Evolutionary conservation across 2,888 invertebrate genomes (phyloP).

Genomic region (Euplexia lucipara): DNA sequence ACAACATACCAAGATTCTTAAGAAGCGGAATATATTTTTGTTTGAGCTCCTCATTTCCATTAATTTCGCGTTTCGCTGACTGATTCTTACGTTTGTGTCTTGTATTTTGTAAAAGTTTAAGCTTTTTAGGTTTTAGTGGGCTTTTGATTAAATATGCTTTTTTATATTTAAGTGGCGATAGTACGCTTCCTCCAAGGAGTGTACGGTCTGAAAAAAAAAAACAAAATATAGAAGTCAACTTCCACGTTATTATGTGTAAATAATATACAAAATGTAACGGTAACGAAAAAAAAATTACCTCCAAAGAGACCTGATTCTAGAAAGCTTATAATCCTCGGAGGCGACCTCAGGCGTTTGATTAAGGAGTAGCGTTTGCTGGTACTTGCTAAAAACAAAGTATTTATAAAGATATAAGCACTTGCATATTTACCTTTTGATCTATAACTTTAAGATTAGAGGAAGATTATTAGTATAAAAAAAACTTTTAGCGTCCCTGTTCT

Average conservation of each 20-base stretch:
- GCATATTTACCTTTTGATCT: not conserved
- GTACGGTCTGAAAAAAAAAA: constrained; percentile 66
- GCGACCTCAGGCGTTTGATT: constrained; percentile 58
- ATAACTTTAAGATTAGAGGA: no score
- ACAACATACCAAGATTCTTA: constrained; percentile 83
- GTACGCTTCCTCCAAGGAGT: constrained; percentile 60
- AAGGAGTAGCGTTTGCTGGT: constrained; percentile 64
- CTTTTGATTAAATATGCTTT: constrained; percentile 79
- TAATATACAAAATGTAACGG: no score
- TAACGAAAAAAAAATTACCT: constrained; percentile 61
- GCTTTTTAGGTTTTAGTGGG: constrained; percentile 78
- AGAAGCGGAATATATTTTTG: constrained; percentile 84
- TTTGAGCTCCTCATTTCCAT: constrained; percentile 76
- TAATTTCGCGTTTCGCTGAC: constrained; percentile 77
- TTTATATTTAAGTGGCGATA: constrained; percentile 75
- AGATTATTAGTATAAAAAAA: no score
- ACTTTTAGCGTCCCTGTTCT: no score
- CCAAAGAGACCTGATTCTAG: constrained; percentile 53
- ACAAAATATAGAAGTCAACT: not conserved
- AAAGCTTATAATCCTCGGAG: constrained; percentile 56
- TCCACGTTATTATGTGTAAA: not conserved
- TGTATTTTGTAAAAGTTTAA: constrained; percentile 72
- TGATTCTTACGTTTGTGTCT: constrained; percentile 74
- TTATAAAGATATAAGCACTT: not conserved
- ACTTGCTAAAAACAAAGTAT: constrained; percentile 62